Conservation (phyloP, 2,888 invertebrate genomes). For the Temnothorax unifasciatus region DNA sequence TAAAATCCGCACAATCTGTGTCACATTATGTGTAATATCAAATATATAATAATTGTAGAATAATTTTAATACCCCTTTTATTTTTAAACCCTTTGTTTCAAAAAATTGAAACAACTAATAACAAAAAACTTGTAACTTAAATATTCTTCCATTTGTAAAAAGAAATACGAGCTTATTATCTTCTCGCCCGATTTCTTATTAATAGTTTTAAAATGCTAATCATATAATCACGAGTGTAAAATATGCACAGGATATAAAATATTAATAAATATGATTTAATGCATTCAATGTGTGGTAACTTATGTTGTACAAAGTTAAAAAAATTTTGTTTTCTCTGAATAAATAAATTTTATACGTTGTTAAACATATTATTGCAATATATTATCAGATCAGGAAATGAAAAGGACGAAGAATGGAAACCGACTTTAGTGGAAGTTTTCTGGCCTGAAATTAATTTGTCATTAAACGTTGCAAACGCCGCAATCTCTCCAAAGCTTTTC, state of each 20-base stretch:
- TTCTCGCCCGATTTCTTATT: not conserved
- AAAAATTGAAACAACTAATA: not conserved
- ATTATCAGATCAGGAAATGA: conserved; percentile 23
- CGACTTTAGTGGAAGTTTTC: conserved; percentile 53
- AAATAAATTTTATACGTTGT: not conserved
- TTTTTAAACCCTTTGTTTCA: not conserved
- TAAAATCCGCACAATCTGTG: not conserved
- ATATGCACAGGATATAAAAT: not conserved
- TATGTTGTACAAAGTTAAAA: not conserved
- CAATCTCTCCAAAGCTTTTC: conserved; percentile 1
- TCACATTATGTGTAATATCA: not conserved
- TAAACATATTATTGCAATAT: not conserved
- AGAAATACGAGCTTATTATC: not conserved
- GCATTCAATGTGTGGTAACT: not conserved
- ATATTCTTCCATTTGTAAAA: not conserved
- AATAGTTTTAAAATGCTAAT: not conserved
- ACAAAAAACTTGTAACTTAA: not conserved
- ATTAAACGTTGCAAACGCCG: not conserved
- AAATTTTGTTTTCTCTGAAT: not conserved
- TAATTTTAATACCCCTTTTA: not conserved
- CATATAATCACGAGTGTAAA: not conserved
- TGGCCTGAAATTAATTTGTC: conserved; percentile 59
- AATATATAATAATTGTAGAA: not conserved
- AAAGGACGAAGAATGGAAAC: not conserved
- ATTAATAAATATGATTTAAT: not conserved